phyloP scores from a whole-genome alignment of 2,797 vertebrate genomes.

The Momotus momota region DNA sequence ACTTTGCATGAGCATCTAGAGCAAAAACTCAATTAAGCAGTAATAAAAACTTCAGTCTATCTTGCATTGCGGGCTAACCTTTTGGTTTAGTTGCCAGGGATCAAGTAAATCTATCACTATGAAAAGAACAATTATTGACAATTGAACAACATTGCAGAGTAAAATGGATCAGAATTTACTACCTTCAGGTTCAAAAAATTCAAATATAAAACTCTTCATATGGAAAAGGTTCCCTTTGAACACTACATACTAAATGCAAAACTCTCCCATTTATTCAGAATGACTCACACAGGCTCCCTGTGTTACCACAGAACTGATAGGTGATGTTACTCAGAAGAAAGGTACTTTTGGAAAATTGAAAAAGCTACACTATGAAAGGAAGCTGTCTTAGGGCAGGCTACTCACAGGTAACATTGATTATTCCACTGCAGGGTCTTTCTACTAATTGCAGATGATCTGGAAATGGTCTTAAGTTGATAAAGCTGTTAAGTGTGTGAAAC shows the following conservation, averaged over 20 bases:
- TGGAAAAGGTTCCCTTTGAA: background rate
- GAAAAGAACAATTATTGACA: background rate
- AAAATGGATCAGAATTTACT: background rate
- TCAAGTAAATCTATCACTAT: background rate
- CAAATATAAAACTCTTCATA: background rate
- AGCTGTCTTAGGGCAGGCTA: background rate
- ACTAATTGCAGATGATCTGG: background rate
- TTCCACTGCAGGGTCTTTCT: background rate
- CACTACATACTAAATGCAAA: background rate
- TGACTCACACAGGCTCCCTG: background rate
- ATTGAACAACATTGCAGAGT: background rate
- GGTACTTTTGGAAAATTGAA: background rate
- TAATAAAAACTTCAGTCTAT: background rate
- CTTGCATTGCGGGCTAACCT: background rate
- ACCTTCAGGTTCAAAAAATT: background rate
- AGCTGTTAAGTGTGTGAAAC: background rate
- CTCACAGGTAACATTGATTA: background rate
- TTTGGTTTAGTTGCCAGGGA: background rate
- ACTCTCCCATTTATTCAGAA: background rate
- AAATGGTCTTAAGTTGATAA: background rate
- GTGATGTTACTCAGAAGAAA: background rate
- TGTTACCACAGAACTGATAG: background rate
- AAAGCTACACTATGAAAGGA: background rate
- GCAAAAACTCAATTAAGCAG: conserved; percentile 12
- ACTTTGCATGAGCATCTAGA: conserved; percentile 22